A percentile compares a stretch with the other conserved stretches of the same genome.
Conservation (phyloP, 2,113 vertebrate species). For the Colistium nudipinnis region DNA sequence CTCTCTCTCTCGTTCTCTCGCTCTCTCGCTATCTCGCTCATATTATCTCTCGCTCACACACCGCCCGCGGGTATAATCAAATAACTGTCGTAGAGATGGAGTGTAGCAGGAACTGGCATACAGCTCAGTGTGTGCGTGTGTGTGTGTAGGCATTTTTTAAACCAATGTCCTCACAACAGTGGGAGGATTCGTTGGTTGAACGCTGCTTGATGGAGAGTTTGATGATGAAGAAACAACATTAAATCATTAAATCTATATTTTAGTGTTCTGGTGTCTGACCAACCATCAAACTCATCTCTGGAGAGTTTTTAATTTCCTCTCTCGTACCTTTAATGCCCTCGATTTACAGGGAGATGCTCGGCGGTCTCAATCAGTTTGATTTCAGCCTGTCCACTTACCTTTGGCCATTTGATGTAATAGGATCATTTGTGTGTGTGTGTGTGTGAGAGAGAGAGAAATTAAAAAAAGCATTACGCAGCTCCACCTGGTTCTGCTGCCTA, state of each 20-base stretch:
- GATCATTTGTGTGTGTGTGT: neutral
- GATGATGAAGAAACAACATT: too few species aligned
- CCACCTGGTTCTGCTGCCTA: constrained; percentile 32
- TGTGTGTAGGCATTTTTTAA: constrained; percentile 9
- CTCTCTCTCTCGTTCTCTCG: neutral
- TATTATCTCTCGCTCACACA: constrained; percentile 42
- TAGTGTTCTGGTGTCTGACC: too few species aligned
- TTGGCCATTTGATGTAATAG: neutral
- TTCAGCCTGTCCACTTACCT: too few species aligned
- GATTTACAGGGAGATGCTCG: too few species aligned
- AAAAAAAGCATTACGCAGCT: constrained; percentile 46
- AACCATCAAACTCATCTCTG: too few species aligned
- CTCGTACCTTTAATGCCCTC: too few species aligned
- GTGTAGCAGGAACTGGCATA: constrained; percentile 47
- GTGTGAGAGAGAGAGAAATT: constrained; percentile 3
- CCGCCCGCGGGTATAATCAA: constrained; percentile 60
- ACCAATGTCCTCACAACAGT: constrained; percentile 36
- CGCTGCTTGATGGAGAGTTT: too few species aligned
- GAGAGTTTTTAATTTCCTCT: too few species aligned
- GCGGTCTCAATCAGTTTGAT: too few species aligned
- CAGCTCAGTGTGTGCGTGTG: constrained; percentile 7
- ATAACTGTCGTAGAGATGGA: constrained; percentile 67
- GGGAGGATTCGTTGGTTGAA: neutral
- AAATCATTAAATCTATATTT: too few species aligned
- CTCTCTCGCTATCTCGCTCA: constrained; percentile 9